phyloP scores from a whole-genome alignment of 2,888 invertebrate species.

The Pyralis farinalis region DNA sequence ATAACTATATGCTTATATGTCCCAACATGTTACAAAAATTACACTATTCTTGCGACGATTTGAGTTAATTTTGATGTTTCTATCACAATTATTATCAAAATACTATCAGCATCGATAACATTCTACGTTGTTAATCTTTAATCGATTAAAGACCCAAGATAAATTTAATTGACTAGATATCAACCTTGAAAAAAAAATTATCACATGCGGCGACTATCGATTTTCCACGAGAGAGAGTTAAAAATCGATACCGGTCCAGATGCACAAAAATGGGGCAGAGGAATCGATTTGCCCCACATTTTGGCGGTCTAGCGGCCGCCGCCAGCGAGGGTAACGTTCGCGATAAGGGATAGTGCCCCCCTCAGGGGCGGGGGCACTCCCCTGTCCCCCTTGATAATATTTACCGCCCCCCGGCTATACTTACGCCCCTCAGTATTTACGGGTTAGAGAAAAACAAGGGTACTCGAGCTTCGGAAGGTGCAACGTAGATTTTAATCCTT shows the following conservation, averaged over 20 bases:
- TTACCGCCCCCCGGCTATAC: slow-evolving; percentile 80
- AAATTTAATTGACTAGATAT: no score
- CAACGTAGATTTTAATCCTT: slow-evolving; percentile 82
- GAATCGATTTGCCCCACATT: slow-evolving; percentile 80
- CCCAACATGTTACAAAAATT: no score
- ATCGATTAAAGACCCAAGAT: no score
- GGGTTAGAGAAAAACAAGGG: slow-evolving; percentile 81
- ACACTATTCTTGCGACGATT: no score
- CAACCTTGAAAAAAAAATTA: no score
- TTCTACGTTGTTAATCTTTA: no score
- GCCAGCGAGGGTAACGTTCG: slow-evolving; percentile 77
- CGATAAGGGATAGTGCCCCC: slow-evolving; percentile 81
- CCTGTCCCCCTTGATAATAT: slow-evolving; percentile 74
- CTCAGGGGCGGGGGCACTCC: slow-evolving; percentile 53
- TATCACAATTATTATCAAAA: no score
- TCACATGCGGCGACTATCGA: slow-evolving; percentile 28
- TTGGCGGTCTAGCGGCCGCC: slow-evolving; percentile 73
- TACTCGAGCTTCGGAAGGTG: slow-evolving; percentile 79
- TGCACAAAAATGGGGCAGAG: slow-evolving; percentile 78
- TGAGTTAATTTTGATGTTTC: no score
- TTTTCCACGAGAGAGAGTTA: slow-evolving; percentile 24
- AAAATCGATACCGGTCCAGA: slow-evolving; percentile 79
- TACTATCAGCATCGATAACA: no score
- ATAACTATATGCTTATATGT: no score
- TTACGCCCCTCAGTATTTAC: slow-evolving; percentile 81